Conservation (phyloP, 2,797 vertebrate species). For the Babyrousa celebensis region DNA sequence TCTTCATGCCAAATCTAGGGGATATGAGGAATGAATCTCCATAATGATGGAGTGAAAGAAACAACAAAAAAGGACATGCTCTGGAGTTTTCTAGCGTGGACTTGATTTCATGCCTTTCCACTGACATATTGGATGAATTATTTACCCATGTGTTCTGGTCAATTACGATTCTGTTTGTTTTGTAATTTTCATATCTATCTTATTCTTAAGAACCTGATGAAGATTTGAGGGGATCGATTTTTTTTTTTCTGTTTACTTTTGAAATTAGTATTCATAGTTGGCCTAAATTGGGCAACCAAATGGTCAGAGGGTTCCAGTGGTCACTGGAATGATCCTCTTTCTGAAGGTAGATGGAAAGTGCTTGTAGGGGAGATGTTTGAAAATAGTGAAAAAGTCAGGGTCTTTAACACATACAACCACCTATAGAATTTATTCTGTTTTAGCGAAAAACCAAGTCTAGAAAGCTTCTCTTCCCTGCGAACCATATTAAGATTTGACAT, state of each 20-base stretch:
- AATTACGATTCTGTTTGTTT: constrained; percentile 20
- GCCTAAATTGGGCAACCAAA: not conserved
- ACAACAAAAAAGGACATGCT: not conserved
- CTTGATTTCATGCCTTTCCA: not conserved
- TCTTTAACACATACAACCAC: constrained; percentile 25
- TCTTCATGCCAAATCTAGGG: constrained; percentile 36
- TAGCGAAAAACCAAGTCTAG: constrained; percentile 86
- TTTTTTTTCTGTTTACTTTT: constrained; percentile 60
- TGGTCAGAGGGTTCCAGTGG: not conserved
- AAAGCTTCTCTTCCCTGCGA: constrained; percentile 82
- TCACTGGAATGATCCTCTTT: not conserved
- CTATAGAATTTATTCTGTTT: constrained; percentile 65
- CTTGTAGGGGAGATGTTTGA: not conserved
- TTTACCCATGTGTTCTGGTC: not conserved
- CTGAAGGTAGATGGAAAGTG: not conserved
- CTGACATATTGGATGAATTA: not conserved
- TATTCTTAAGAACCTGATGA: constrained; percentile 48
- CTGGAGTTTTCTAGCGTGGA: not conserved
- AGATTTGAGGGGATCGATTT: constrained; percentile 42
- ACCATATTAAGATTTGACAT: constrained; percentile 88
- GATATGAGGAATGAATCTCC: not conserved
- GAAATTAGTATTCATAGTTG: not conserved
- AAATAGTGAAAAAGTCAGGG: not conserved
- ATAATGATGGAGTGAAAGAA: not conserved
- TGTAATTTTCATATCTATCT: constrained; percentile 59